These are phyloP conservation scores for Periophthalmodon schlosseri DNA, from an alignment of 2,113 vertebrate genomes.

Conservation along the genomic window DNA sequence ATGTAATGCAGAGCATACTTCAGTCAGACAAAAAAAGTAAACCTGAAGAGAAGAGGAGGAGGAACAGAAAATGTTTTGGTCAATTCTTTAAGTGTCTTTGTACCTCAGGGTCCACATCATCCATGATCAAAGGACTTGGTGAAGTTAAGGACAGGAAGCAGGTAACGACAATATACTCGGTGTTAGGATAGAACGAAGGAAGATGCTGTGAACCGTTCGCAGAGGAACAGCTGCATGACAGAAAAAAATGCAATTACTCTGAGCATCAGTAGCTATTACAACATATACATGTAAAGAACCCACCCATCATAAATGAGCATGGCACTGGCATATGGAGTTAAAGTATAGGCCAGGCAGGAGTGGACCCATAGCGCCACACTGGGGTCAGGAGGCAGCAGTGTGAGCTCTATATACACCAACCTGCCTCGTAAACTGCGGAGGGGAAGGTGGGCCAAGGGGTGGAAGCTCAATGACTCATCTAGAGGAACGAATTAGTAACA, in stretches of 20 bases:
- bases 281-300: background rate
- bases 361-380: constrained; percentile 58
- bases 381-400: constrained; percentile 33
- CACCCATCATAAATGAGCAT: constrained; percentile 61
- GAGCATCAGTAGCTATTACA: background rate
- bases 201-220: constrained; percentile 16
- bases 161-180: constrained; percentile 42
- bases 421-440: constrained; percentile 36
- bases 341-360: constrained; percentile 64
- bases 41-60: constrained; percentile 25
- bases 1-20: constrained; percentile 36
- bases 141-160: constrained; percentile 45
- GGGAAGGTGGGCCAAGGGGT: constrained; percentile 59
- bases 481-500: background rate
- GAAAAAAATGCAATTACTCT: background rate
- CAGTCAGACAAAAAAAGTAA: constrained; percentile 49
- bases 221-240: constrained; percentile 46
- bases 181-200: constrained; percentile 16
- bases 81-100: background rate
- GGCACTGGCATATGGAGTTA: constrained; percentile 35
- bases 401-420: constrained; percentile 55
- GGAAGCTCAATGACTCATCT: constrained; percentile 62
- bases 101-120: constrained; percentile 49
- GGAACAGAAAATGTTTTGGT: background rate
- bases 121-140: background rate